A percentile compares a stretch with the other conserved stretches of the same genome.
Conservation (phyloP, 2,113 vertebrate genomes). For the Strigops habroptila region DNA sequence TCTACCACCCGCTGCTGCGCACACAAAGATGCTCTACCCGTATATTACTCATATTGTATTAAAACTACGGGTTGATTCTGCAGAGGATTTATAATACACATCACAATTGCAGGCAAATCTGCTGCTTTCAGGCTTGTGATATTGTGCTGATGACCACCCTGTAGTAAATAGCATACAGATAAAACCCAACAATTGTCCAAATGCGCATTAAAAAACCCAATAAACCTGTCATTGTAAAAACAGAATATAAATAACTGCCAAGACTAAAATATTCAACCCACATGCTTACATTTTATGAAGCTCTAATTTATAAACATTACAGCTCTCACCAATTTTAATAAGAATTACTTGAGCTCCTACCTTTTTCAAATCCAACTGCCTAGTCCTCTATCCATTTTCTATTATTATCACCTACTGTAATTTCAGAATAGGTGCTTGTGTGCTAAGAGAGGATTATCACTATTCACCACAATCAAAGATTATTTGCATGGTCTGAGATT, state of each 20-base stretch:
- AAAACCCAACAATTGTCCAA: constrained; percentile 23
- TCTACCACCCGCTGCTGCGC: not conserved
- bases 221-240: constrained; percentile 14
- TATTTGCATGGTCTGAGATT: not conserved
- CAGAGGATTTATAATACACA: not conserved
- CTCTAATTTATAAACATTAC: constrained; percentile 41
- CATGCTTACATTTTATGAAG: constrained; percentile 24
- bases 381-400: not conserved
- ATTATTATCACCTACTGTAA: not conserved
- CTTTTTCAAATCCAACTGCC: not conserved
- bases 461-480: not conserved
- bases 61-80: not conserved
- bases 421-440: not conserved
- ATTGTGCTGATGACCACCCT: not conserved
- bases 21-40: not conserved
- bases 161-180: not conserved
- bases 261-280: constrained; percentile 30
- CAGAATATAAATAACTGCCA: constrained; percentile 1
- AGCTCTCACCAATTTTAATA: constrained; percentile 26
- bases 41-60: not conserved
- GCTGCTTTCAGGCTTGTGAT: not conserved
- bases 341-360: not conserved
- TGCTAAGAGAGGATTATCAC: not conserved
- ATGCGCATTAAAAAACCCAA: not conserved
- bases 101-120: not conserved